These are phyloP conservation scores for Sebastes itinus DNA, from an alignment of 2,797 vertebrate species.

Conservation along the genomic window DNA sequence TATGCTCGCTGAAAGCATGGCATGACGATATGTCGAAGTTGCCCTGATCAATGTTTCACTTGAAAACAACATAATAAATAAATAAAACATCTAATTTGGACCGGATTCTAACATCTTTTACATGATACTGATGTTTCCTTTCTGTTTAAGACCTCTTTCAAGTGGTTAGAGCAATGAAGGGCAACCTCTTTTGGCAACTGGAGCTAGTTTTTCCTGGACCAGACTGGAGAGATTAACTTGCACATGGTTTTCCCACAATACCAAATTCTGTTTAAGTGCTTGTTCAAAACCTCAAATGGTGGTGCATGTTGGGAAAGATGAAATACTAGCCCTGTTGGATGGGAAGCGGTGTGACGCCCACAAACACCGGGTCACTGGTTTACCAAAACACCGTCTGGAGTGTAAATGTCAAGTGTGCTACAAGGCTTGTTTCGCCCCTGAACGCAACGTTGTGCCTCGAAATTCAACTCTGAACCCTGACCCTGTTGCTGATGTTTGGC, in stretches of 20 bases:
- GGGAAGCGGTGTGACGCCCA: conserved; percentile 34
- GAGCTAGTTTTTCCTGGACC: conserved; percentile 63
- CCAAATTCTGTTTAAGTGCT: conserved; percentile 65
- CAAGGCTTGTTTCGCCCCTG: conserved; percentile 4
- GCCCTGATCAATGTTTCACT: conserved; percentile 36
- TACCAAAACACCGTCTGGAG: conserved; percentile 51
- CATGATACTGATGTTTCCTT: conserved; percentile 43
- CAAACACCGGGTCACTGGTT: conserved; percentile 54
- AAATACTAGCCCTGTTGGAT: conserved; percentile 53
- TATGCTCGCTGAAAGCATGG: background rate
- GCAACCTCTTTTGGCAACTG: conserved; percentile 61
- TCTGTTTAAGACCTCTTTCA: conserved; percentile 59
- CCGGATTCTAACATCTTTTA: conserved; percentile 44
- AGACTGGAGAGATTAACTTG: conserved; percentile 60
- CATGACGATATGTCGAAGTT: background rate
- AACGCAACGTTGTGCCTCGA: conserved; percentile 10
- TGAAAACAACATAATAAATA: conserved; percentile 15
- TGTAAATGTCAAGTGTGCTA: conserved; percentile 46
- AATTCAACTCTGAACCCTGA: conserved; percentile 61
- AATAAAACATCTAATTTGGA: conserved; percentile 50
- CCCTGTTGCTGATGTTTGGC: conserved; percentile 35
- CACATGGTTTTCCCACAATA: conserved; percentile 69
- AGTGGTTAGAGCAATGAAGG: conserved; percentile 53
- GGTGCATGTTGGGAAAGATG: conserved; percentile 64
- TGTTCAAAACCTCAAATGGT: conserved; percentile 65